A percentile compares a stretch with the other conserved stretches of the same genome.
These are phyloP conservation scores for Lineus longissimus DNA, from an alignment of 1,140 invertebrate genomes.

Conservation along the genomic window DNA sequence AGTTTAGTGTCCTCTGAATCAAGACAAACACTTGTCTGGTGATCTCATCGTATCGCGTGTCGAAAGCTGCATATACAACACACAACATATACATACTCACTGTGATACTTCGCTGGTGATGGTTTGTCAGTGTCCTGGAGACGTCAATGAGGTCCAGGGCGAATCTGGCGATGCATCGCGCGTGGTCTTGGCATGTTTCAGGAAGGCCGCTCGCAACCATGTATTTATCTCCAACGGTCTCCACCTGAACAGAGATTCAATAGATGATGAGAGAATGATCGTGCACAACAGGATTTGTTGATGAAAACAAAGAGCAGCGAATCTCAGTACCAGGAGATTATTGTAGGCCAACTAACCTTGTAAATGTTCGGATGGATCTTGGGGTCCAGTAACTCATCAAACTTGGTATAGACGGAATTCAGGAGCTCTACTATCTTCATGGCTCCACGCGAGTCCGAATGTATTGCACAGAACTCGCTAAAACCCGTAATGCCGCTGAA, in stretches of 20 bases:
- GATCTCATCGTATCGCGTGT: no score
- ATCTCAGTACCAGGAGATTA: no score
- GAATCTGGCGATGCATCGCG: slow-evolving; percentile 87
- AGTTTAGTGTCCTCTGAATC: no score
- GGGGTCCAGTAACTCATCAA: slow-evolving; percentile 75
- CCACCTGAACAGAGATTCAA: slow-evolving; percentile 72
- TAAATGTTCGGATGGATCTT: slow-evolving; percentile 88
- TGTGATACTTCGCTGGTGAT: not conserved
- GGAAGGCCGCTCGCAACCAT: slow-evolving; percentile 98
- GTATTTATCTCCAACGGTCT: slow-evolving; percentile 99
- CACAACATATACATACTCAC: no score
- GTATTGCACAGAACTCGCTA: slow-evolving; percentile 43
- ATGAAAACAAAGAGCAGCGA: no score
- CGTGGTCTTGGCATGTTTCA: slow-evolving; percentile 85
- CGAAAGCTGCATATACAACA: no score
- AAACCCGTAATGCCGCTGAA: slow-evolving; percentile 53
- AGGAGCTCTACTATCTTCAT: slow-evolving; percentile 50
- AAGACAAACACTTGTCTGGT: no score
- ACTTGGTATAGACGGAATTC: slow-evolving; percentile 48
- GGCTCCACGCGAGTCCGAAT: slow-evolving; percentile 41
- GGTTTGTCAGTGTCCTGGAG: slow-evolving; percentile 77
- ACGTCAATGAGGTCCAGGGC: slow-evolving; percentile 96
- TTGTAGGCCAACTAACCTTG: no score
- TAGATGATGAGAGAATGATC: slow-evolving; percentile 18
- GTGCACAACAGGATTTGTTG: no score